Conservation (phyloP, 2,113 vertebrate genomes). For the Lepus timidus region DNA sequence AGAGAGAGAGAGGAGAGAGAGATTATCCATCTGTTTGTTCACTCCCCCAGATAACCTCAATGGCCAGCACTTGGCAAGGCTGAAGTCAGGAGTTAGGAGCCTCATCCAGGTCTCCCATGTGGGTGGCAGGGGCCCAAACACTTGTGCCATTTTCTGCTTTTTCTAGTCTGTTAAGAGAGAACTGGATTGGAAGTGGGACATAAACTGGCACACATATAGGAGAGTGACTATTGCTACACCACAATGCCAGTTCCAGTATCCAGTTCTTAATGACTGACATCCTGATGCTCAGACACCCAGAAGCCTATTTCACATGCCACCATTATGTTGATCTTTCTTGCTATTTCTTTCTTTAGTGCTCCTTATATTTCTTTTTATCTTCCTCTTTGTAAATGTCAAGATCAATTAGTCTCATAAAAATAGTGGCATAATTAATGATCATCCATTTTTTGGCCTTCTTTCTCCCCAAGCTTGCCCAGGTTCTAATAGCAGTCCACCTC, state of each 20-base stretch:
- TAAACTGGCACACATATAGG: too few relatives aligned
- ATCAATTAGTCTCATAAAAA: neutral
- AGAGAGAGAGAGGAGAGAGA: too few relatives aligned
- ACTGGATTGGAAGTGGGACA: too few relatives aligned
- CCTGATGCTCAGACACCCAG: neutral
- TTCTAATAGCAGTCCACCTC: neutral
- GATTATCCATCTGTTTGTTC: too few relatives aligned
- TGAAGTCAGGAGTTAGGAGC: too few relatives aligned
- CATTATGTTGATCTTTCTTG: neutral
- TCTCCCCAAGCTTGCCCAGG: neutral
- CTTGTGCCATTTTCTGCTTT: too few relatives aligned
- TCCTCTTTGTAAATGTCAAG: neutral
- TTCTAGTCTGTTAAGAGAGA: too few relatives aligned
- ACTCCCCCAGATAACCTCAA: too few relatives aligned
- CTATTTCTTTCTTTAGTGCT: neutral
- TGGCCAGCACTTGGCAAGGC: too few relatives aligned
- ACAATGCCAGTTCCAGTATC: neutral
- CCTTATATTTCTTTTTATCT: neutral
- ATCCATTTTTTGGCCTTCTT: neutral
- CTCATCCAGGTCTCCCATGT: too few relatives aligned
- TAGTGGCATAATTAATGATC: neutral
- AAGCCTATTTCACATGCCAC: neutral
- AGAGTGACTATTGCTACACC: too few relatives aligned
- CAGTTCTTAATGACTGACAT: neutral
- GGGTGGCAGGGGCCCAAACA: too few relatives aligned